Base-by-base conservation (phyloP, 2,113 vertebrate species). In the Phalacrocorax brasilianus region DNA sequence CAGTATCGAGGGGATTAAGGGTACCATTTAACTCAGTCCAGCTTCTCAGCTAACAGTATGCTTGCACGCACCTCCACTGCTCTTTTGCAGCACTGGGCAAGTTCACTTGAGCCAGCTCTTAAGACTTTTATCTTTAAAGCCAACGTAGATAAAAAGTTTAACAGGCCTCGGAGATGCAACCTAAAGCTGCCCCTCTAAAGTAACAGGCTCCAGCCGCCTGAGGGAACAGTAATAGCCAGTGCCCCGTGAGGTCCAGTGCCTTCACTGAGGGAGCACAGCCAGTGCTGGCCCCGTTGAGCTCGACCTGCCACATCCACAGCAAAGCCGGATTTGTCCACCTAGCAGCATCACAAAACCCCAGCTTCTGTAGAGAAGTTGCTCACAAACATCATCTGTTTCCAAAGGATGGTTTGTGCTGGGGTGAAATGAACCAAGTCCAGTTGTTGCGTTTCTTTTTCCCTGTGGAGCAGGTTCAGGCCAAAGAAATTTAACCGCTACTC, bases 401-500 rank as follows among this genome's bases (percentile, higher is more conserved):
- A 38, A 44, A 35, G 17, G 87, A 80, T 90, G 93, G 82, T 40
- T 35, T 89, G 85, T 78, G 73, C 88, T 76, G 89, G 96, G 96
- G 87, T 93, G 68, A 92, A 85, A 91, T 18, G 74, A 94, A 62
- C 77, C 83, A 85, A 95, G 92, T 50, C 78, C 86, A 59, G 91
- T 97, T 94, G 91, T 91, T 96, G 88, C 61, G 0, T 70, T 89
- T 88, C 88, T 89, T 96, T 95, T 91, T 67, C 78, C 94, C 94
- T 7, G 14, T 8, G 63, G 95, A 93, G 85, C 91, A 91, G 70
- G 82, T 56, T 83, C 65, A 88, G 85, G 77, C 88, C 55, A 78
- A 93, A 89, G 85, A 89, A 67, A 94, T 98, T 95, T 88, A 83
- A 91, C 81, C 28, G 65, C 94, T 95, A 90, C 96, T 98, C 97